These are phyloP conservation scores for Drosophila rhopaloa DNA, from an alignment of 1,140 invertebrate species.

Conservation along the genomic window DNA sequence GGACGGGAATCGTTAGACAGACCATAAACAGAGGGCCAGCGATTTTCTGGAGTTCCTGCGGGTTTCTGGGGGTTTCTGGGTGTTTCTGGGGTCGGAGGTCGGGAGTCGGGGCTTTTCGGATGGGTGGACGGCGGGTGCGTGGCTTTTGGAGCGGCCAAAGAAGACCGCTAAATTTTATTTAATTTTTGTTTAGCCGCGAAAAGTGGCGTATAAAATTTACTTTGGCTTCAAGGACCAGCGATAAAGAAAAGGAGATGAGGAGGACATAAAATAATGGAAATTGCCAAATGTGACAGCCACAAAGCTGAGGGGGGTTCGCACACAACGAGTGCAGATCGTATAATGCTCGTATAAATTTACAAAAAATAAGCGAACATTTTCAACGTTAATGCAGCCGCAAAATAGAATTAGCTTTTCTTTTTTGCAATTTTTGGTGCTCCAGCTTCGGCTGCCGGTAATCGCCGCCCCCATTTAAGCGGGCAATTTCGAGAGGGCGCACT, in stretches of 20 bases:
- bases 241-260: slow-evolving; percentile 52
- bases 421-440: slow-evolving; percentile 31
- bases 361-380: slow-evolving; percentile 53
- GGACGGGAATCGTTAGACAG: slow-evolving; percentile 79
- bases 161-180: slow-evolving; percentile 82
- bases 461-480: slow-evolving; percentile 73
- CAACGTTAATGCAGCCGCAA: slow-evolving; percentile 74
- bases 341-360: slow-evolving; percentile 79
- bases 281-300: slow-evolving; percentile 81
- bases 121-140: slow-evolving; percentile 16
- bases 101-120: slow-evolving; percentile 3
- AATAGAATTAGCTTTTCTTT: slow-evolving; percentile 78
- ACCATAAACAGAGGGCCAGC: slow-evolving; percentile 68
- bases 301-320: slow-evolving; percentile 49
- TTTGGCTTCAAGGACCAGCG: slow-evolving; percentile 65
- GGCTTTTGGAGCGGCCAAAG: slow-evolving; percentile 52
- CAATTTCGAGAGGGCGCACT: slow-evolving; percentile 66
- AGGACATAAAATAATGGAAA: slow-evolving; percentile 81
- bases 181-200: slow-evolving; percentile 82
- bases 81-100: slow-evolving; percentile 4
- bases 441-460: slow-evolving; percentile 70
- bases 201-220: slow-evolving; percentile 83
- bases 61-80: neutral
- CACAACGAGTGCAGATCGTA: slow-evolving; percentile 63
- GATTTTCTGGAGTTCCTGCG: slow-evolving; percentile 16